phyloP scores from a whole-genome alignment of 2,797 vertebrate genomes.

The Percopsis omiscomaycus region DNA sequence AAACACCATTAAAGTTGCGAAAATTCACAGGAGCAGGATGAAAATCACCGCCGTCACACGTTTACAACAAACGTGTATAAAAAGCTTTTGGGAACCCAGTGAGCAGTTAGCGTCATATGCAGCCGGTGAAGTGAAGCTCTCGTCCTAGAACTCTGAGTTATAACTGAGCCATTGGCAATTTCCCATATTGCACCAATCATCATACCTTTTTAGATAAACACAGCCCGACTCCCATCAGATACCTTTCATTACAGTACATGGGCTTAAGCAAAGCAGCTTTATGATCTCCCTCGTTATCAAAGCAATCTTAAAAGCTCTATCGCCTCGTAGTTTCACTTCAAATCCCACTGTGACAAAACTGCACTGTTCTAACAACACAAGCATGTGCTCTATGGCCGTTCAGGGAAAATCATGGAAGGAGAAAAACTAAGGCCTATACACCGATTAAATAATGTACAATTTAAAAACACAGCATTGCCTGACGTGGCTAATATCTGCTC shows the following conservation, averaged over 20 bases:
- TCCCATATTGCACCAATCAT: slow-evolving; percentile 25
- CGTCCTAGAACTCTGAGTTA: slow-evolving; percentile 7
- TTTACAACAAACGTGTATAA: too few relatives aligned
- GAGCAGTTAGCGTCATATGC: slow-evolving; percentile 6
- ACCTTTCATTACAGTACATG: slow-evolving; percentile 62
- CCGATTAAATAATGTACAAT: too few relatives aligned
- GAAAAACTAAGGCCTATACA: too few relatives aligned
- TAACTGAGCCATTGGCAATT: slow-evolving; percentile 33
- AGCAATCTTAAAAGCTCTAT: slow-evolving; percentile 42
- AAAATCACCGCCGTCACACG: too few relatives aligned
- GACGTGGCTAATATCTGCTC: too few relatives aligned
- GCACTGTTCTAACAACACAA: neutral
- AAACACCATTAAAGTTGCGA: too few relatives aligned
- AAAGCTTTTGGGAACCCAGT: neutral
- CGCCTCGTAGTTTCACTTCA: slow-evolving; percentile 33
- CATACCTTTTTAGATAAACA: slow-evolving; percentile 42
- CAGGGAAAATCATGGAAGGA: too few relatives aligned
- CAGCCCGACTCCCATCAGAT: slow-evolving; percentile 32
- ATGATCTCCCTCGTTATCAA: slow-evolving; percentile 57
- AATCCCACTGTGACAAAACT: slow-evolving; percentile 19
- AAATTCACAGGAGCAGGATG: too few relatives aligned
- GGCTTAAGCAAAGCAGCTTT: slow-evolving; percentile 43
- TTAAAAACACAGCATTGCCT: too few relatives aligned
- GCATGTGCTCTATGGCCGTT: too few relatives aligned
- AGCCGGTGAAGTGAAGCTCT: slow-evolving; percentile 19